Evolutionary conservation across 2,888 invertebrate genomes (phyloP), one percentile per base, ranked within the genome.

Genomic region (Tuberolachnus salignus): DNA sequence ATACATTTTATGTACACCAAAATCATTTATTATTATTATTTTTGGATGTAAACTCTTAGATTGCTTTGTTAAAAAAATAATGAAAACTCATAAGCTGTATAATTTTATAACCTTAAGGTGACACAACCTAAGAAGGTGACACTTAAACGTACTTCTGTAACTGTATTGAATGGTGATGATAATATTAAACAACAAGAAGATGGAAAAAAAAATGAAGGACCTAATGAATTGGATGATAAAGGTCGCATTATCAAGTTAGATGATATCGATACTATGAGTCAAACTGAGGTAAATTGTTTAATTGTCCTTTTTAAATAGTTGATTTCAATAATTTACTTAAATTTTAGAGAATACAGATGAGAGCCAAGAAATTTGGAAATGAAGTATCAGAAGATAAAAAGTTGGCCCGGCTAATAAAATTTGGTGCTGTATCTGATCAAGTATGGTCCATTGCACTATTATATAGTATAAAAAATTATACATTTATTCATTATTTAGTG

Each of bases 311-410:
- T 46, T 59, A 46, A 57, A 63, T 63, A 69, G 69, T 75, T 13
- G 53, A 42, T 23, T 61, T 49, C 10, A 46, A 13, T 69, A 10
- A n/a, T 44, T 53, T 69, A 69, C 46, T 69, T 81, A 53, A 83
- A 82, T 83, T 83, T 80, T 81, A 88, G 88, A 88, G 91, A 81
- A 84, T 94, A 80, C 93, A 93, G 85, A 87, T 92, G 89, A 89
- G 94, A 83, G 93, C 93, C 1, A 92, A 93, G 83, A 90, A 94
- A 83, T 94, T 94, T 87, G 93, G 93, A 6, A 86, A 21, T 14
- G 53, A 72, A 14, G 57, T 80, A 0, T 66, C 80, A 2, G 84
- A 83, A 10, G 83, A 83, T 42, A 83, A 83, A 71, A 84, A 84
- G 80, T 80, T 82, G 61, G 81, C 82, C 14, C 69, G 84, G 71